Evolutionary conservation across 2,888 invertebrate species (phyloP).

Genomic region (Bugula neritina): DNA sequence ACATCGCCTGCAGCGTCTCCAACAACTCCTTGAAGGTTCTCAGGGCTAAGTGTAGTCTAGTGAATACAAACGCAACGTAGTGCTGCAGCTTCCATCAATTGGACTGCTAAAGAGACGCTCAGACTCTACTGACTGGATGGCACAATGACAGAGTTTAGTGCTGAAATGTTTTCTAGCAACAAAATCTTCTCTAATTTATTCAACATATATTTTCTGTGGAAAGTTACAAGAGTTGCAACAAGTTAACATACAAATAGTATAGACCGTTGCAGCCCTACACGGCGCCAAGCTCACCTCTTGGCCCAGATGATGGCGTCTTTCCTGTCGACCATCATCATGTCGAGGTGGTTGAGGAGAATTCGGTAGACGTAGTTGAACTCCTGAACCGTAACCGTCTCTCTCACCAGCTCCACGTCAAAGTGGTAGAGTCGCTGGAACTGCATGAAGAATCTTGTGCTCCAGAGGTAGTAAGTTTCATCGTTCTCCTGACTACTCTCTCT

Average conservation of each 20-base stretch:
- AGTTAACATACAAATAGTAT: too few species aligned
- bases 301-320: slow-evolving; percentile 77
- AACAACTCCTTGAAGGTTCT: slow-evolving; percentile 75
- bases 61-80: slow-evolving; percentile 27
- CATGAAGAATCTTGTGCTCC: slow-evolving; percentile 93
- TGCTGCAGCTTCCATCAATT: too few species aligned
- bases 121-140: too few species aligned
- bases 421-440: slow-evolving; percentile 86
- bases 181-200: too few species aligned
- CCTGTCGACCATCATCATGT: slow-evolving; percentile 79
- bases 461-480: slow-evolving; percentile 89
- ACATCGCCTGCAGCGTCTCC: slow-evolving; percentile 74
- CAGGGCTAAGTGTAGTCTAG: slow-evolving; percentile 71
- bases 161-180: too few species aligned
- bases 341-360: slow-evolving; percentile 74
- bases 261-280: too few species aligned
- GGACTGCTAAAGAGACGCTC: too few species aligned
- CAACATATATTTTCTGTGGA: too few species aligned
- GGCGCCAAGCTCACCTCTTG: slow-evolving; percentile 56
- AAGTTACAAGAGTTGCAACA: too few species aligned
- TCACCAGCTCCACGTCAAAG: slow-evolving; percentile 79
- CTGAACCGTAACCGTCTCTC: slow-evolving; percentile 84
- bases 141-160: too few species aligned
- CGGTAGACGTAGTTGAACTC: slow-evolving; percentile 91
- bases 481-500: slow-evolving; percentile 65